Base-by-base conservation (phyloP, 2,113 vertebrate species). In the Callospermophilus lateralis region DNA sequence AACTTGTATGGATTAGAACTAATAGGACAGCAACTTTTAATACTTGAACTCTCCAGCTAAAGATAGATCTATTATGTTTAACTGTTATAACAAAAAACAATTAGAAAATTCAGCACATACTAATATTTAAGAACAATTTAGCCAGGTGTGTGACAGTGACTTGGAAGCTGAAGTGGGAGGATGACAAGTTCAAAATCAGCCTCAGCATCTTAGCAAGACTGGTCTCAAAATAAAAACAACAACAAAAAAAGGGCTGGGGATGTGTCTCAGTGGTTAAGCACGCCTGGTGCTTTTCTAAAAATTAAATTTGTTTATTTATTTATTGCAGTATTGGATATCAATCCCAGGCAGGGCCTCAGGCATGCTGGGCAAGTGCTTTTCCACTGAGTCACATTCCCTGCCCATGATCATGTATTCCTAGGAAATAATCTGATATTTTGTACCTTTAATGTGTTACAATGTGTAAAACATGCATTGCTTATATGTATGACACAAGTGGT, bases 21-120 rank as follows among this genome's bases (percentile, higher is more conserved):
- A 92, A 90, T 12, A 88, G 10, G 55, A 83, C 37, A 86, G 55
- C 4, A 51, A 84, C 11, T 65, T 92, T 22, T 67, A 61, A 89
- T 39, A 51, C 92, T 74, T 86, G 63, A 55, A 94, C 37, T 76
- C 84, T 4, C 13, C 92, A 5, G n/a, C 13, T 53, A 80, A 87
- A 90, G 58, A 65, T 65, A 19, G 96, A 81, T 70, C 45, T 63
- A 97, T 58, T 20, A 15, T 37, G 42, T 13, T 87, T 91, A 74
- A 68, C 9, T 67, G 93, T 79, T 53, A 22, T 16, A 85, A 65
- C 26, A 61, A 61, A 80, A 81, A 67, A 32, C 17, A 73, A 9
- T 51, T 61, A 45, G 32, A 76, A 80, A 96, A 77, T 88, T 87
- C 3, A 83, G 19, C 79, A 73, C 15, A 48, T 3, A 77, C 20